Evolutionary conservation across 2,888 invertebrate species (phyloP).

Genomic region (Tenthredo scrophulariae): DNA sequence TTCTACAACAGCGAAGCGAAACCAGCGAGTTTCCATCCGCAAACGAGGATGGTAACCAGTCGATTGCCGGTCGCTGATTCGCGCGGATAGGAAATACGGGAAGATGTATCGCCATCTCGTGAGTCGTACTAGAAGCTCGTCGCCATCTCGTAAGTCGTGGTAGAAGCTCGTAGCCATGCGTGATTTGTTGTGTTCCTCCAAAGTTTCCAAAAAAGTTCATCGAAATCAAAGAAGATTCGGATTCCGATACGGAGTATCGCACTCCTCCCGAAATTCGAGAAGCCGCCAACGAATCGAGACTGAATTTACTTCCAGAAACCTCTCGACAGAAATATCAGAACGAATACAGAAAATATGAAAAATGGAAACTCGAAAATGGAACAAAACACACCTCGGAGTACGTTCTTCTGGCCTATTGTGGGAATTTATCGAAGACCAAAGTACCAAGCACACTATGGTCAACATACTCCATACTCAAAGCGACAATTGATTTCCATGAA

Average conservation of each 20-base stretch:
- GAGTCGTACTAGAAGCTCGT: conserved; percentile 13
- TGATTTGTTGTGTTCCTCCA: background rate
- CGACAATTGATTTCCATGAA: conserved; percentile 40
- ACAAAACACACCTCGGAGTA: conserved; percentile 31
- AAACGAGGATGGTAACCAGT: conserved; percentile 39
- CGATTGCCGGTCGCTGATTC: conserved; percentile 33
- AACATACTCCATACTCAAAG: conserved; percentile 46
- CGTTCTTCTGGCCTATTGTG: conserved; percentile 40
- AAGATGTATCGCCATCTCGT: background rate
- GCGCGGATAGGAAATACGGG: conserved; percentile 2
- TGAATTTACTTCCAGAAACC: conserved; percentile 35
- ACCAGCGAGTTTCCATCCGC: conserved; percentile 43
- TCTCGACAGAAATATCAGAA: conserved; percentile 45
- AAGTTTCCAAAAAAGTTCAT: background rate
- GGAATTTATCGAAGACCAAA: background rate
- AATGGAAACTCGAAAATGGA: conserved; percentile 24
- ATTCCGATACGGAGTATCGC: background rate
- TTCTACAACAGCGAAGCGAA: conserved; percentile 38
- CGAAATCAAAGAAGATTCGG: background rate
- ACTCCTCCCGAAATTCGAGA: conserved; percentile 15
- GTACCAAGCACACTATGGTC: conserved; percentile 39
- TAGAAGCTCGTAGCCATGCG: background rate
- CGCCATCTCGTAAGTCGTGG: conserved; percentile 12
- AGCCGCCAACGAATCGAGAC: conserved; percentile 12
- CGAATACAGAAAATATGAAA: conserved; percentile 24